Evolutionary conservation across 2,888 invertebrate species (phyloP).

Genomic region (Ceriagrion tenellum): DNA sequence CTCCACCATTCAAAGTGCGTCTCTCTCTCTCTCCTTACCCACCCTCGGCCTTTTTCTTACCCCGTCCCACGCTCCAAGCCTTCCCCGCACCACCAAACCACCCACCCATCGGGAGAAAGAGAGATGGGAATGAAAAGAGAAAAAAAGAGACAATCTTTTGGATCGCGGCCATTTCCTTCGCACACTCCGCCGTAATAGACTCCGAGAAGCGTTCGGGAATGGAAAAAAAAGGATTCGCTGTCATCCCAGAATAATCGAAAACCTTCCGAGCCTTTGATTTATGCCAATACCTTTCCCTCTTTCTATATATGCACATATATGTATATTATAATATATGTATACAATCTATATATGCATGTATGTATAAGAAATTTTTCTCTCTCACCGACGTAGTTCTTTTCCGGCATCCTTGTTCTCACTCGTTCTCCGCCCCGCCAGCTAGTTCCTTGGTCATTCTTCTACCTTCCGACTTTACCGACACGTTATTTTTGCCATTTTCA

Average conservation of each 20-base stretch:
- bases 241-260: constrained; percentile 54
- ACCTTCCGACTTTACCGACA: no score
- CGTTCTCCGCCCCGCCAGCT: no score
- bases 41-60: no score
- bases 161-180: constrained; percentile 49
- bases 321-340: neutral
- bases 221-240: constrained; percentile 49
- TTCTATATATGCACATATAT: constrained; percentile 1
- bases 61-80: neutral
- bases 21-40: neutral
- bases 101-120: neutral
- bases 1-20: neutral
- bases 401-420: neutral
- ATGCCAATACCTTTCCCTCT: constrained; percentile 20
- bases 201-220: constrained; percentile 43
- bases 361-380: neutral
- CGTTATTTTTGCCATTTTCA: no score
- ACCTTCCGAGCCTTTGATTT: constrained; percentile 55
- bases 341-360: neutral
- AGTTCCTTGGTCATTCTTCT: no score
- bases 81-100: neutral
- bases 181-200: constrained; percentile 41
- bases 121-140: neutral
- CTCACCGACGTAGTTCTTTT: neutral
- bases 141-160: constrained; percentile 46